Base-by-base conservation (phyloP, 2,888 invertebrate genomes). In the Xestia rhomboidea region DNA sequence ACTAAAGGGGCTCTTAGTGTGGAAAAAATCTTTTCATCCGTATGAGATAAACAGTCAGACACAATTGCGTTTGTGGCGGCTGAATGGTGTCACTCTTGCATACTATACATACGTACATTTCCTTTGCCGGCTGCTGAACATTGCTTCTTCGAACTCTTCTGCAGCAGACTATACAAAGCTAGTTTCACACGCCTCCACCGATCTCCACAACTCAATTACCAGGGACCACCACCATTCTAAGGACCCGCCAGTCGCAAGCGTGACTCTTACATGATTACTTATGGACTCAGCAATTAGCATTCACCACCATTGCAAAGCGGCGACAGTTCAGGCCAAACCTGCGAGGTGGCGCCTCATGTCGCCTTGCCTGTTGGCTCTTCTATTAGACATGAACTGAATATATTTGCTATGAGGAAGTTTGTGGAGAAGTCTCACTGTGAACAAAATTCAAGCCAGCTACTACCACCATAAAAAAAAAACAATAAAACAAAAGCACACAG, bases 281-380 rank as follows among this genome's bases (percentile, higher is more conserved):
- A 82, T 81, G 81, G 38, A 21, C 27, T 44, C 5, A 62, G 57
- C 49, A 81, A 66, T 85, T 85, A 73, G 24, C 81, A 85, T 84
- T 81, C 87, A 73, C 44, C 66, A 86, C 69, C 62, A 57, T 38
- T 70, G 68, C 60, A 15, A 70, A 70, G 71, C 66, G 64, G 54
- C 54, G 68, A 76, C 76, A 38, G 69, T 74, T 71, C 77, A 79
- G 66, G 73, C 66, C 69, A 73, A 73, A 68, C 72, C 74, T 71
- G 75, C 77, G 81, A 77, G 85, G 81, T 88, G 87, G 87, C 87
- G 87, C 87, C 87, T 79, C 79, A 66, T 71, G 79, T 73, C 86
- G 75, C 78, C 80, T 72, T 78, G 82, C 67, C 49, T 81, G 82
- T 79, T 70, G 80, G 68, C 63, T 79, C 79, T 78, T 70, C 68